Evolutionary conservation across 2,888 invertebrate genomes (phyloP).

Genomic region (Drosophila limbata): DNA sequence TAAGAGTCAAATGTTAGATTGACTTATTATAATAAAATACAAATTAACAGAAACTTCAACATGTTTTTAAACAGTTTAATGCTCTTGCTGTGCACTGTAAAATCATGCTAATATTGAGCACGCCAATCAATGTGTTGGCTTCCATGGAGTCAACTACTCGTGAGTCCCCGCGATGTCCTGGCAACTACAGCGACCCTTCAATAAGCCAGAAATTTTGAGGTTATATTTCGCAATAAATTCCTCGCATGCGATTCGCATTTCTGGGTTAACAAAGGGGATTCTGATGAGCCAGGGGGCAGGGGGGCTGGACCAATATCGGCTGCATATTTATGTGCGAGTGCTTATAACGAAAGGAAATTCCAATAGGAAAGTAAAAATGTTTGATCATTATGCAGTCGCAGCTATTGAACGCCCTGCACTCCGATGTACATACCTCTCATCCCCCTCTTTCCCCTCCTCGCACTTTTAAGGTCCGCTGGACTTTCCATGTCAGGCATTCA

Average conservation of each 20-base stretch:
- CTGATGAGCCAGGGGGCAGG: neutral
- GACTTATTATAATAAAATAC: no score
- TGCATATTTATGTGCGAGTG: conserved; percentile 19
- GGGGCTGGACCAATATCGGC: neutral
- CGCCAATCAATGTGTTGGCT: conserved; percentile 3
- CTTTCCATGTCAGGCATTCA: conserved; percentile 20
- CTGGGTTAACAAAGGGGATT: conserved; percentile 5
- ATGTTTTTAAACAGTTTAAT: neutral
- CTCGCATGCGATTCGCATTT: conserved; percentile 23
- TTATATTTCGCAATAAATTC: conserved; percentile 37
- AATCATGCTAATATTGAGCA: neutral
- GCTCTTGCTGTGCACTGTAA: neutral
- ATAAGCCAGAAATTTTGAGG: conserved; percentile 27
- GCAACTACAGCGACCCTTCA: conserved; percentile 1
- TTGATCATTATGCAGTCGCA: conserved; percentile 41
- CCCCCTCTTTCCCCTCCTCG: neutral
- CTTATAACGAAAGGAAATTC: conserved; percentile 24
- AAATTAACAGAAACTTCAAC: no score
- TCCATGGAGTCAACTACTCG: neutral
- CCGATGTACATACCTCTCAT: neutral
- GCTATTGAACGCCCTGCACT: neutral
- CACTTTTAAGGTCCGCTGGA: neutral
- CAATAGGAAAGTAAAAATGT: conserved; percentile 33
- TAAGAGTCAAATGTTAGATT: no score
- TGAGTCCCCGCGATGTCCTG: conserved; percentile 12